Evolutionary conservation across 2,797 vertebrate species (phyloP), one percentile per base, ranked within the genome.

Genomic region (Cheirogaleus major): DNA sequence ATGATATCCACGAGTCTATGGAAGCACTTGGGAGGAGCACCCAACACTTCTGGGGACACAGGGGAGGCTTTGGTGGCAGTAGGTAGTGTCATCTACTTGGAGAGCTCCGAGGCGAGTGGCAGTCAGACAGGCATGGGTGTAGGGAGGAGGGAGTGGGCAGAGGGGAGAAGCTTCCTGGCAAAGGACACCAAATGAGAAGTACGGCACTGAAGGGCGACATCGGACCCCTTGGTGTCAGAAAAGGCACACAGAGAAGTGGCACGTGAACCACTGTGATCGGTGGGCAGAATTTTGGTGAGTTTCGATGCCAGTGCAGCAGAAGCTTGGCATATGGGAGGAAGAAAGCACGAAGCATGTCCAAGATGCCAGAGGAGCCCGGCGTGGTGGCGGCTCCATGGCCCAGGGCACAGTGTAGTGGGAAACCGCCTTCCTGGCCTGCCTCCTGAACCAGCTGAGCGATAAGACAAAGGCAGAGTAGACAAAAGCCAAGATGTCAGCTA

Each of bases 231-330:
- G 0, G 52, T 67, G 1, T 25, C 27, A 91, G 50, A 45, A 81
- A 88, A 65, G 59, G 25, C 50, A 15, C 3, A 7, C 5, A 7
- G 84, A 50, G 27, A 52, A 72, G 65, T 22, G 59, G 38, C 23
- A 0, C 0, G 0, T 35, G 57, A 41, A 13, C 61, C n/a, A 41
- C 17, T 43, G 50, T 48, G 48, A 45, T 35, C 0, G 0, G 17
- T 14, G 32, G 38, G 9, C 17, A 80, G 70, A 73, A 32, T 5
- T 72, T 83, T 27, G 20, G 38, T 67, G 45, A 7, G 2, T 43
- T 18, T 73, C 41, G 72, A 76, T 48, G 10, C 65, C 11, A 59
- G 17, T 4, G 14, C 43, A 73, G 32, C 17, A 1, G 4, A 57
- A 38, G 35, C 73, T 93, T 25, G 12, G 41, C 0, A 20, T 5